Conservation (phyloP, 2,888 invertebrate genomes). For the Aelia acuminata region DNA sequence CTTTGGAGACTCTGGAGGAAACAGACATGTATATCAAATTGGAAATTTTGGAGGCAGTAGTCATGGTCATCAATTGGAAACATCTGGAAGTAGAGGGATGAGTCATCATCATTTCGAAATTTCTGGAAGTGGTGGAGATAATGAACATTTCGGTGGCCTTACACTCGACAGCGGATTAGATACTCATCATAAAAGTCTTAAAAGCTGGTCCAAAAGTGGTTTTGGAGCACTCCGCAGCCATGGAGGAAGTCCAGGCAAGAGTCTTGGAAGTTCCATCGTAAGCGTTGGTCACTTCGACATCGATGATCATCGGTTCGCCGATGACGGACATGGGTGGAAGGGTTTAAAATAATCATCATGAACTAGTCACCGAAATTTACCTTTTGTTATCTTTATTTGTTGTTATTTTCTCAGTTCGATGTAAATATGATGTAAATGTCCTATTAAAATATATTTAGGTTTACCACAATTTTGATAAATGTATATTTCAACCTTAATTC, state of each 20-base stretch:
- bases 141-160: neutral
- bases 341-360: neutral
- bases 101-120: neutral
- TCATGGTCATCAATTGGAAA: neutral
- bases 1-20: neutral
- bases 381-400: neutral
- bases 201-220: neutral
- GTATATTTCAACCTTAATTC: too few relatives aligned
- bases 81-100: neutral
- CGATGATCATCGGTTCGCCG: neutral
- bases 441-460: too few relatives aligned
- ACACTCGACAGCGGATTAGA: neutral
- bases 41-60: neutral
- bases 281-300: conserved; percentile 19
- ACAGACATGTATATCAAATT: neutral
- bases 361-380: neutral
- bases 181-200: neutral
- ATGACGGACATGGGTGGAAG: neutral
- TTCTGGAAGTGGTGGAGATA: neutral
- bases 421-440: too few relatives aligned
- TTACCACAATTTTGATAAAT: too few relatives aligned
- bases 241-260: neutral
- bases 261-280: neutral
- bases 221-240: too few relatives aligned
- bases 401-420: too few relatives aligned